phyloP scores from a whole-genome alignment of 2,797 vertebrate genomes.

The Semaprochilodus insignis region DNA sequence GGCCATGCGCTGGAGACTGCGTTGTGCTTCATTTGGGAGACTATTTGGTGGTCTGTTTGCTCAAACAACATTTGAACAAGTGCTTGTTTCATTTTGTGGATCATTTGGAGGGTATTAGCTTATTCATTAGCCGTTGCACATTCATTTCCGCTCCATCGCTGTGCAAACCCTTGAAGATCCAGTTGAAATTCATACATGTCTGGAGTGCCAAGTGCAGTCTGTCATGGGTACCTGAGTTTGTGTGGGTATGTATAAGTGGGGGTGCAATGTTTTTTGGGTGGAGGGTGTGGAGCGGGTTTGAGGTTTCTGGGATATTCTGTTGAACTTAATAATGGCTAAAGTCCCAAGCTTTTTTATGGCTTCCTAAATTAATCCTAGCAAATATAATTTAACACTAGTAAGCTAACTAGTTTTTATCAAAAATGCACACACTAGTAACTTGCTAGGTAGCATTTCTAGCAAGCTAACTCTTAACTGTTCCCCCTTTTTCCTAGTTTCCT shows the following conservation, averaged over 20 bases:
- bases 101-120: conserved; percentile 8
- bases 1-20: background rate
- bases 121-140: conserved; percentile 6
- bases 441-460: too few species aligned
- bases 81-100: conserved; percentile 31
- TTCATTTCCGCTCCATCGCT: background rate
- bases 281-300: background rate
- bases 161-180: conserved; percentile 8
- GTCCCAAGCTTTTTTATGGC: background rate
- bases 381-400: background rate
- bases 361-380: background rate
- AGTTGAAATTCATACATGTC: background rate
- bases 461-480: too few species aligned
- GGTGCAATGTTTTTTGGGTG: background rate
- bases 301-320: background rate
- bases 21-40: conserved; percentile 13
- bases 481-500: too few species aligned
- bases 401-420: background rate
- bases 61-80: conserved; percentile 34
- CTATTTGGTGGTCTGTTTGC: conserved; percentile 20
- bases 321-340: background rate
- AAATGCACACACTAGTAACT: background rate
- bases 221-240: background rate
- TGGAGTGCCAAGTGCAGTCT: background rate
- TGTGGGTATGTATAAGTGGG: background rate